Percentiles rank a stretch among this genome's conserved stretches.
These are phyloP conservation scores for human DNA, from an alignment of 2,113 vertebrate genomes.

Conservation along the genomic window GRCh38 chr5:23572501-23573000, in stretches of 20 bases:
- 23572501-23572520: not conserved
- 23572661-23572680: not conserved
- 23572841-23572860: not conserved
- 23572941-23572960: not conserved
- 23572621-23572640: not conserved
- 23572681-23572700: not conserved
- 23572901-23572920: not conserved
- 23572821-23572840: not conserved
- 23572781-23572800: not conserved
- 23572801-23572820: not conserved
- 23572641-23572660: not conserved
- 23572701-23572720: not conserved
- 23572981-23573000: not conserved
- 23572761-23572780: not conserved
- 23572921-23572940: not conserved
- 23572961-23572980: not conserved
- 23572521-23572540: not conserved
- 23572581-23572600: not conserved
- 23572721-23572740: not conserved
- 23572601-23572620: not conserved
- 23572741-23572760: not conserved
- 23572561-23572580: not conserved
- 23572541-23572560: not conserved
- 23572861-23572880: not conserved
- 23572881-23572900: not conserved